Conservation (phyloP, 2,888 invertebrate species). For the Nephrotoma flavescens region DNA sequence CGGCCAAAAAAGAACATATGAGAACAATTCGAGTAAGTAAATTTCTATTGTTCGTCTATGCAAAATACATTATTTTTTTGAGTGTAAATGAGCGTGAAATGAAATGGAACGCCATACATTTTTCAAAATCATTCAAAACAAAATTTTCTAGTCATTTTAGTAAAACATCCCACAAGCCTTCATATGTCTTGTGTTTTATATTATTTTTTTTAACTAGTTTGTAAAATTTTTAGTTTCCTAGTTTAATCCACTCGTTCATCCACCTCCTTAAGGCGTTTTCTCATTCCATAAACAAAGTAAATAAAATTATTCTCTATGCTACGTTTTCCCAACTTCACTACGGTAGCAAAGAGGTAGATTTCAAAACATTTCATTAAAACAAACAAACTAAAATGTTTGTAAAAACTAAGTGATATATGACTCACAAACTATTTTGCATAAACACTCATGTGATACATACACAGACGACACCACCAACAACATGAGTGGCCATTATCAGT, state of each 20-base stretch:
- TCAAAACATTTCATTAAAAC: not conserved
- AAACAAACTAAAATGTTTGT: not conserved
- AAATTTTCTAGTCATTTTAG: too few relatives aligned
- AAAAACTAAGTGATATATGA: not conserved
- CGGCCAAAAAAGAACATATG: constrained; percentile 81
- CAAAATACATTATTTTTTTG: not conserved
- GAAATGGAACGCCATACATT: not conserved
- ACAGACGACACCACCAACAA: not conserved
- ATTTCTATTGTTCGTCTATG: not conserved
- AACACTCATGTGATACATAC: not conserved
- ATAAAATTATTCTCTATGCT: not conserved
- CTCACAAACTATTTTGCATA: not conserved
- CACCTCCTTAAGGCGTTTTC: not conserved
- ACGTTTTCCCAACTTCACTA: not conserved
- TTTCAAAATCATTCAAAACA: not conserved
- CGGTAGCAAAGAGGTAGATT: not conserved
- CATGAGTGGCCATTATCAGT: not conserved
- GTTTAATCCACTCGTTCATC: not conserved
- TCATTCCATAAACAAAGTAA: not conserved
- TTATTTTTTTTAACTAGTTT: not conserved
- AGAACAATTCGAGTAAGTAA: constrained; percentile 67
- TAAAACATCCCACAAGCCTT: not conserved
- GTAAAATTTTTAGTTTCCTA: not conserved
- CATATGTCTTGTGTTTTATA: not conserved
- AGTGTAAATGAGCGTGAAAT: not conserved